Evolutionary conservation across 2,888 invertebrate genomes (phyloP), one percentile per base, ranked within the genome.

Genomic region (Hypomecis atomaria): DNA sequence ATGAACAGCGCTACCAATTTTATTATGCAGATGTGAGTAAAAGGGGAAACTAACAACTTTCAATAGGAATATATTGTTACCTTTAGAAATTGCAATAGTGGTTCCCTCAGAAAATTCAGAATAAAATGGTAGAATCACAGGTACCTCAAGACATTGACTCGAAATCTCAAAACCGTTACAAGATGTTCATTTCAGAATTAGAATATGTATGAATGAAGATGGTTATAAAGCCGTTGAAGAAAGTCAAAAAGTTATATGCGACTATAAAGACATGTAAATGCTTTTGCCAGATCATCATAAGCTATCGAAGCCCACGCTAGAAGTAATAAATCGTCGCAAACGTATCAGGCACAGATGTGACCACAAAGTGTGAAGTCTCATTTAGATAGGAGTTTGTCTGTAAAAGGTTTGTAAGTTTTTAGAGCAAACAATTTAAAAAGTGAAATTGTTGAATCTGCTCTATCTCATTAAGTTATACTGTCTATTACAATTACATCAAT

Each of bases 231-330:
- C 34, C 34, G 11, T 40, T 48, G 5, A 44, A 53, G 6, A 59
- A 55, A 40, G 49, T 55, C 45, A 52, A 57, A 59, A 52, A 38
- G 33, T 23, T 40, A 42, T 52, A 10, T 23, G 6, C 10, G 23
- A 33, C 50, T 13, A 62, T 62, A 56, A 53, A 58, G 45, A 44
- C 33, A 62, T 57, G 38, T 56, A 50, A 52, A 58, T 48, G 37
- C 58, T 47, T 48, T 48, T 62, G 62, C 38, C 37, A 48, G 47
- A 50, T 47, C 45, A 47, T 47, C 52, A 48, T 23, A 52, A 52
- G 10, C 38, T 36, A 57, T 52, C 11, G 47, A 47, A 53, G 37
- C 62, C 62, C 58, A 62, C 62, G 42, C 48, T 45, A 42, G 8
- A 58, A 47, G 8, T 50, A 50, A 50, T 50, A 38, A 50, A 37